Conservation (phyloP, 2,113 vertebrate species). For the Coracopsis vasa region DNA sequence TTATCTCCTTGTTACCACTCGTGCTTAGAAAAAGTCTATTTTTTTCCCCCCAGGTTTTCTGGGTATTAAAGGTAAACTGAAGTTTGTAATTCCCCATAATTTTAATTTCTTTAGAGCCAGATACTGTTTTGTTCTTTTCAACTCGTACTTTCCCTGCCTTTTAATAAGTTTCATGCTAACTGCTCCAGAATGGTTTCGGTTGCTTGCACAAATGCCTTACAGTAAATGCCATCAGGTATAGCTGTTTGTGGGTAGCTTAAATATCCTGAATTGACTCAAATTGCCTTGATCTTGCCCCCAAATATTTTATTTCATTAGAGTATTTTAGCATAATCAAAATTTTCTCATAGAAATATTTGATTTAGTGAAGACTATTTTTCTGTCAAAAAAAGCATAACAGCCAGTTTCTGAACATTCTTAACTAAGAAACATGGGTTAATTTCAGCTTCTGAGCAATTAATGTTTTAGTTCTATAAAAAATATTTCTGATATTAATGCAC, state of each 20-base stretch:
- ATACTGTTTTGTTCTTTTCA: background rate
- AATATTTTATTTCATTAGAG: background rate
- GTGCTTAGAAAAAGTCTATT: background rate
- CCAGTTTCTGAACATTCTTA: background rate
- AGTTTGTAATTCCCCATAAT: background rate
- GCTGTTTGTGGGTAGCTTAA: background rate
- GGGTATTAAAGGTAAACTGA: background rate
- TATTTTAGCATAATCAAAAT: background rate
- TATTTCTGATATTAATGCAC: background rate
- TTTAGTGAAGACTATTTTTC: background rate
- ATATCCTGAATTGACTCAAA: background rate
- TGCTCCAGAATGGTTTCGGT: background rate
- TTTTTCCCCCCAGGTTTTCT: background rate
- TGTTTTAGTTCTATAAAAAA: background rate
- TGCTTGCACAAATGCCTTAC: background rate
- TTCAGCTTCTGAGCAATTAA: background rate
- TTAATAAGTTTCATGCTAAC: background rate
- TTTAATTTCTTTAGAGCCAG: background rate
- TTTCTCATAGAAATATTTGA: background rate
- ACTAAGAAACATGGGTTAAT: background rate
- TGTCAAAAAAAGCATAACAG: background rate
- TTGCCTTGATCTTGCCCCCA: background rate
- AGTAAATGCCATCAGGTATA: background rate
- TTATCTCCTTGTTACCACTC: background rate
- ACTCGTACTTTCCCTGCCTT: background rate